Percentiles rank a stretch among this genome's conserved stretches.
Evolutionary conservation across 1,140 invertebrate species (phyloP).

Genomic region (Carposina sasakii): DNA sequence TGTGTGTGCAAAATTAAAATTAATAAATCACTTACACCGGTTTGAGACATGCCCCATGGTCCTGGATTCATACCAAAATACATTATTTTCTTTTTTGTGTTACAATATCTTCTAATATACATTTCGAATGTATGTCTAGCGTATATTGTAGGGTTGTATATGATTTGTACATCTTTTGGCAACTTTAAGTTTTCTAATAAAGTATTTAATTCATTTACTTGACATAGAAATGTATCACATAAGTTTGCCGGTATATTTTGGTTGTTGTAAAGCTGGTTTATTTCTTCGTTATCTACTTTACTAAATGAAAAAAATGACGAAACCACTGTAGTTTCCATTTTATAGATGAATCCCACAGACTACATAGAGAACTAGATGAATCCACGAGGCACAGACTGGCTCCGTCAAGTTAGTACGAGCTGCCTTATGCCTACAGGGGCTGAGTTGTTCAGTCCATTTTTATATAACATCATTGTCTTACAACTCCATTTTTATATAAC

Average conservation of each 20-base stretch:
- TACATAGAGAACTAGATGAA: too few relatives aligned
- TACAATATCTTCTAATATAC: constrained; percentile 85
- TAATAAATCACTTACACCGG: constrained; percentile 78
- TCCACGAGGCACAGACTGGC: too few relatives aligned
- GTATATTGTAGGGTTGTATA: constrained; percentile 32
- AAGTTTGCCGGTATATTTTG: background rate
- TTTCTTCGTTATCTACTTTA: constrained; percentile 1
- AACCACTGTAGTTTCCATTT: constrained; percentile 32
- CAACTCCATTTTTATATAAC: too few relatives aligned
- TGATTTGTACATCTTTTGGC: constrained; percentile 8
- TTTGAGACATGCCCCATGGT: constrained; percentile 95
- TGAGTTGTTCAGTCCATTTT: too few relatives aligned
- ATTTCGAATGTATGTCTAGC: constrained; percentile 71
- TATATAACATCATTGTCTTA: too few relatives aligned
- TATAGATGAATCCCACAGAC: too few relatives aligned
- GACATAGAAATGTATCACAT: constrained; percentile 72
- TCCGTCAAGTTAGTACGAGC: too few relatives aligned
- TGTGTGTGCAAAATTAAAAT: constrained; percentile 8
- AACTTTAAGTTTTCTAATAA: constrained; percentile 10
- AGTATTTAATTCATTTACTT: constrained; percentile 15
- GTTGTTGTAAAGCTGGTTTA: too few relatives aligned
- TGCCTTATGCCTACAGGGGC: too few relatives aligned
- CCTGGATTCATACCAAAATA: constrained; percentile 96
- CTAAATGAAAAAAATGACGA: constrained; percentile 40
- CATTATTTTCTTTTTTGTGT: constrained; percentile 79